Conservation (phyloP, 2,113 vertebrate genomes). For the Manacus vitellinus region DNA sequence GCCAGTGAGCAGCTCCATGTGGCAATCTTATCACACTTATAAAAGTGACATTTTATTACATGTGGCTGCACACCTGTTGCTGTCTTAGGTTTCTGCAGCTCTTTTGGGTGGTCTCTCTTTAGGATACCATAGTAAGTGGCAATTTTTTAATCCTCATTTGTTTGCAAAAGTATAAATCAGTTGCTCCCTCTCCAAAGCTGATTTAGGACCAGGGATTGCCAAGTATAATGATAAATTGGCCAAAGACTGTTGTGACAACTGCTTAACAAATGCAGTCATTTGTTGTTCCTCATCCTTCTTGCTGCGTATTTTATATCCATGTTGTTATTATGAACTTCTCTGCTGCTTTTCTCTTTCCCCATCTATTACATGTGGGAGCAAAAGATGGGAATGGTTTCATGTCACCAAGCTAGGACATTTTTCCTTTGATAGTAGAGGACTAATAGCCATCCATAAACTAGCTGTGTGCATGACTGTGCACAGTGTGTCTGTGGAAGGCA, state of each 20-base stretch:
- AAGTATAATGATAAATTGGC: neutral
- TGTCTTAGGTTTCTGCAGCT: neutral
- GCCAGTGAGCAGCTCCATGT: rapidly evolving
- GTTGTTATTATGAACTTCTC: neutral
- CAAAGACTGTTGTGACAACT: neutral
- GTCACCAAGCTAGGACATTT: neutral
- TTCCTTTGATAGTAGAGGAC: neutral
- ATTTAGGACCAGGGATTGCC: neutral
- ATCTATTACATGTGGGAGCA: neutral
- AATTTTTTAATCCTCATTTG: neutral
- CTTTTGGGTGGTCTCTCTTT: neutral
- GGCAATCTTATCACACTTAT: neutral
- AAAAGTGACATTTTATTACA: neutral
- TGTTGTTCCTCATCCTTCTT: neutral
- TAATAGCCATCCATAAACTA: neutral
- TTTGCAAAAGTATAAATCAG: neutral
- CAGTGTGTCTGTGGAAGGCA: neutral
- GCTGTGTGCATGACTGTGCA: neutral
- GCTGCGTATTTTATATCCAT: neutral
- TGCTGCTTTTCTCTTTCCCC: neutral
- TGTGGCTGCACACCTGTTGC: neutral
- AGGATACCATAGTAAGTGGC: neutral
- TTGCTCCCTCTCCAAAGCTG: neutral
- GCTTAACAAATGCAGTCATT: neutral
- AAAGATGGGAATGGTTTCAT: neutral